Conservation (phyloP, 2,888 invertebrate species). For the Amblyjoppa fuscipennis region DNA sequence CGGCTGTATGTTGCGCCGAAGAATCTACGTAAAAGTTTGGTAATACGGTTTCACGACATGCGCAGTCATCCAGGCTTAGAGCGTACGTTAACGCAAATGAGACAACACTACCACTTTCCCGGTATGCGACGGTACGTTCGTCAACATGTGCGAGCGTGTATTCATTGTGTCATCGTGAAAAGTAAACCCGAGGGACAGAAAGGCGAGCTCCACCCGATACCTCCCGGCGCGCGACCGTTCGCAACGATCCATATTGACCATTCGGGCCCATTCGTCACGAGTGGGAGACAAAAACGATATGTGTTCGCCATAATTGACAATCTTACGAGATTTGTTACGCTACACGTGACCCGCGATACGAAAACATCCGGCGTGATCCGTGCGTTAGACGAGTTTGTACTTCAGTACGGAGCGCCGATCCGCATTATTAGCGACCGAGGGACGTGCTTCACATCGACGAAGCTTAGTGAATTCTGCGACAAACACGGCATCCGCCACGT, state of each 20-base stretch:
- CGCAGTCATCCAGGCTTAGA: constrained; percentile 71
- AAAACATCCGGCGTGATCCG: constrained; percentile 23
- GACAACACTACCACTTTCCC: constrained; percentile 71
- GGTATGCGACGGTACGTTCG: constrained; percentile 66
- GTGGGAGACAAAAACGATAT: constrained; percentile 64
- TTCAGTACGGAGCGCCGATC: constrained; percentile 24
- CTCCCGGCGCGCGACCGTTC: constrained; percentile 70
- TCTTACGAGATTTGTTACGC: constrained; percentile 59
- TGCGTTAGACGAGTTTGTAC: constrained; percentile 16
- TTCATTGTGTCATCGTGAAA: constrained; percentile 72
- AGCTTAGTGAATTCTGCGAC: constrained; percentile 57
- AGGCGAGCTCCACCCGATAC: constrained; percentile 72
- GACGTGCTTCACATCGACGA: constrained; percentile 46
- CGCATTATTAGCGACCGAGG: constrained; percentile 65
- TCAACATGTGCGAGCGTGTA: constrained; percentile 69
- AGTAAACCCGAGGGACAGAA: constrained; percentile 62
- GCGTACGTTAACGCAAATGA: constrained; percentile 57
- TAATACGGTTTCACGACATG: constrained; percentile 66
- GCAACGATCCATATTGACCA: constrained; percentile 70
- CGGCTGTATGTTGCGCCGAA: constrained; percentile 39
- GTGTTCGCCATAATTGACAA: constrained; percentile 71
- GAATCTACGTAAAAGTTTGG: constrained; percentile 61
- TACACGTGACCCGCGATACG: constrained; percentile 19
- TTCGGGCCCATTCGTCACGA: constrained; percentile 63
- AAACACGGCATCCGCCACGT: constrained; percentile 56